Base-by-base conservation (phyloP, 2,888 invertebrate species). In the Andrena minutula region DNA sequence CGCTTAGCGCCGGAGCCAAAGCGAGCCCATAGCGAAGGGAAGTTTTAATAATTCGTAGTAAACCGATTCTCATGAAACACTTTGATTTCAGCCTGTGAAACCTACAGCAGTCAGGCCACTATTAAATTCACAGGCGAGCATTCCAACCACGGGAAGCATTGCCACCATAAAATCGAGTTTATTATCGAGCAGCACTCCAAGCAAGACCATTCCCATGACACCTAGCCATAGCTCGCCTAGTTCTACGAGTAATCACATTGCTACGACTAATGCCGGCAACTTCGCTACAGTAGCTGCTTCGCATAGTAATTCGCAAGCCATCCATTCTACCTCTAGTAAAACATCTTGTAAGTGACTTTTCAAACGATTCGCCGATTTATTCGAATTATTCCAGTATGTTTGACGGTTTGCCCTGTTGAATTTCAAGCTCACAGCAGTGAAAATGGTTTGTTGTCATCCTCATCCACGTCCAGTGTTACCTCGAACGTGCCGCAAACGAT, bases 101-200 rank as follows among this genome's bases (percentile, higher is more conserved):
- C 98, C 98, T 85, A 97, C 97, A 93, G 97, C 98, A 88, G 96
- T 98, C 90, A 94, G 95, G 90, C 93, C 93, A 79, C 86, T 94
- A 89, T 66, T 93, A 82, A 93, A 93, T 91, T 93, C 93, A 79
- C 94, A 94, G 93, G 94, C 96, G 96, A 94, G 96, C 96, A 94
- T 96, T 95, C 94, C 94, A 92, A 94, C 94, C 84, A 91, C 94
- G 91, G 95, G 94, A 93, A 95, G 93, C 92, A 95, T 94, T 93
- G 94, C 93, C 91, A 95, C 93, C 90, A 94, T 95, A 83, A 94
- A 95, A 89, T 91, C 95, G 88, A 95, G 94, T 94, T 94, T 95
- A 94, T 94, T 94, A 83, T 90, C 92, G 77, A 93, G 94, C 93
- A 93, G 92, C 91, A 93, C 94, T 90, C 93, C 93, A 81, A 93